Evolutionary conservation across 2,888 invertebrate genomes (phyloP).

Genomic region (Mythimna loreyi): DNA sequence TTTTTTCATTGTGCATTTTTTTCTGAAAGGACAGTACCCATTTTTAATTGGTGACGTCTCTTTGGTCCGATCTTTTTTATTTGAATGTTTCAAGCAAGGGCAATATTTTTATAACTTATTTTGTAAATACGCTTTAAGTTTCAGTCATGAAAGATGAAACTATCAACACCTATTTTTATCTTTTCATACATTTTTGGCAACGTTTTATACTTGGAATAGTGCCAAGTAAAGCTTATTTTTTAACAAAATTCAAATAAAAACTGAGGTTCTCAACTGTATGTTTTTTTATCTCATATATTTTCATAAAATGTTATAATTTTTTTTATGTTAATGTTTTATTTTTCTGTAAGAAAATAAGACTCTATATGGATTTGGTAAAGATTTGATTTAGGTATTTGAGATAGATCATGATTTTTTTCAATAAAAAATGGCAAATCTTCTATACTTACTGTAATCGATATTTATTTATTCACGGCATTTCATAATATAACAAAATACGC

Average conservation of each 20-base stretch:
- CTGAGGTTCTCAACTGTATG: no score
- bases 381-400: no score
- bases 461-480: no score
- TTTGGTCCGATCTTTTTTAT: conserved; percentile 20
- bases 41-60: conserved; percentile 44
- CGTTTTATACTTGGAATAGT: conserved; percentile 23
- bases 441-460: no score
- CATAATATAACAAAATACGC: no score
- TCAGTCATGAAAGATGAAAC: background rate
- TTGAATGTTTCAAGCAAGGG: background rate
- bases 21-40: background rate
- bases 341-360: no score
- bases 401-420: no score
- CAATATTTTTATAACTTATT: background rate
- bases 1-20: conserved; percentile 32
- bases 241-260: background rate
- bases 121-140: background rate
- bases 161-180: background rate
- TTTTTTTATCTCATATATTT: no score
- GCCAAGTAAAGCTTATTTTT: conserved; percentile 38
- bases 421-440: no score
- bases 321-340: no score
- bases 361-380: no score
- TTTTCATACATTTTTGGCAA: background rate
- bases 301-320: no score